Evolutionary conservation across 2,797 vertebrate species (phyloP), one percentile per base, ranked within the genome.

Genomic region (Synanceia verrucosa): DNA sequence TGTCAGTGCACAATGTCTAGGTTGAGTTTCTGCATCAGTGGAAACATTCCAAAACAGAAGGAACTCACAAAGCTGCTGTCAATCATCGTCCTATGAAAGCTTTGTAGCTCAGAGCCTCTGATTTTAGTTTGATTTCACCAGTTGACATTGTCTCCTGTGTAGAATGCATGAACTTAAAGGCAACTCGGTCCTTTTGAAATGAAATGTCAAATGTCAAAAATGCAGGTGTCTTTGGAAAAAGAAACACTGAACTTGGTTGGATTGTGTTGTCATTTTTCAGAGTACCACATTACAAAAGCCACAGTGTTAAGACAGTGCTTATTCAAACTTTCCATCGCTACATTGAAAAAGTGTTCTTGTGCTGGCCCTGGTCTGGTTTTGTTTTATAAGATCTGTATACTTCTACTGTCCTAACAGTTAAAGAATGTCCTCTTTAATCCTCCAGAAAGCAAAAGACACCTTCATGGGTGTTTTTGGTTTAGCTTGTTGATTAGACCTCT

Each of bases 121-220:
- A 59, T 34, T 26, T 14, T 23, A 13, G 16, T 76, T 48, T 67
- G 44, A 66, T 67, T 73, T 50, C 13, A 51, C 48, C 16, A 21
- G 36, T 4, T 48, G 26, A 47, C 61, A 51, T 39, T 0, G 21
- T 71, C 34, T 68, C 64, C 53, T 26, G 66, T 52, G 29, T 18
- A 2, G 23, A 56, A 36, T 9, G 11, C 31, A 37, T 14, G 12
- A 66, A 64, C 5, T 33, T 48, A 19, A 62, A 57, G 24, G 31
- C 4, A 51, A 33, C 31, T 11, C 23, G 31, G 13, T 2, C 14
- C 4, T 33, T 57, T 66, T 10, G 4, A 39, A 50, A 36, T 19
- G 18, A 19, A 24, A 10, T 6, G 1, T 12, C 9, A 47, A 21
- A 51, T 34, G 18, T 58, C 19, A 58, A 6, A 33, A 51, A 47